These are phyloP conservation scores for Sander lucioperca DNA, from an alignment of 2,113 vertebrate genomes.

Conservation along the genomic window DNA sequence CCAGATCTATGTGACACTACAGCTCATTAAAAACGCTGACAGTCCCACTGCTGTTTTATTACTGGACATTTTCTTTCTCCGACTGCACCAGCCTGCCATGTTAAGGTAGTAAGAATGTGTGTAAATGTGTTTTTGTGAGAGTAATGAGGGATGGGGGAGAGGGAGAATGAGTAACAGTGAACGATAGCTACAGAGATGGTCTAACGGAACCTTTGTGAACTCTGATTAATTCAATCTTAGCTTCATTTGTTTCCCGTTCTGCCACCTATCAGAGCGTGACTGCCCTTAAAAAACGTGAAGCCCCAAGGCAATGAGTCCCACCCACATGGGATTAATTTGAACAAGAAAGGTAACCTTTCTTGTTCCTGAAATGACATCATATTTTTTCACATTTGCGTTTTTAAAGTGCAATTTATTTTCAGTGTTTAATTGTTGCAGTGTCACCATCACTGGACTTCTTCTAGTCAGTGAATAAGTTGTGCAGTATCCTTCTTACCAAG, in stretches of 20 bases:
- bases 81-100: conserved; percentile 29
- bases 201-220: conserved; percentile 25
- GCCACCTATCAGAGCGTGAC: conserved; percentile 27
- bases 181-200: neutral
- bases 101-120: conserved; percentile 29
- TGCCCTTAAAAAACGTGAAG: conserved; percentile 8
- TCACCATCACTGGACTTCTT: neutral
- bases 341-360: conserved; percentile 45
- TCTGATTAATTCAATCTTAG: conserved; percentile 26
- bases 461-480: neutral
- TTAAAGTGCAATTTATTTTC: neutral
- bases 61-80: conserved; percentile 47
- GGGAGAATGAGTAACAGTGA: neutral
- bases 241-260: conserved; percentile 43
- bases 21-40: conserved; percentile 75
- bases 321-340: conserved; percentile 56
- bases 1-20: conserved; percentile 61
- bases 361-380: conserved; percentile 48
- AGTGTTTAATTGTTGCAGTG: neutral
- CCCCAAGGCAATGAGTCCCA: neutral
- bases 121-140: conserved; percentile 14
- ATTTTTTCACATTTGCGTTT: conserved; percentile 37
- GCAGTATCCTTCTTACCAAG: too few relatives aligned
- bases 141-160: neutral
- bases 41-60: conserved; percentile 62